Base-by-base conservation (phyloP, 2,113 vertebrate species). In the Potamarius usumacintae region DNA sequence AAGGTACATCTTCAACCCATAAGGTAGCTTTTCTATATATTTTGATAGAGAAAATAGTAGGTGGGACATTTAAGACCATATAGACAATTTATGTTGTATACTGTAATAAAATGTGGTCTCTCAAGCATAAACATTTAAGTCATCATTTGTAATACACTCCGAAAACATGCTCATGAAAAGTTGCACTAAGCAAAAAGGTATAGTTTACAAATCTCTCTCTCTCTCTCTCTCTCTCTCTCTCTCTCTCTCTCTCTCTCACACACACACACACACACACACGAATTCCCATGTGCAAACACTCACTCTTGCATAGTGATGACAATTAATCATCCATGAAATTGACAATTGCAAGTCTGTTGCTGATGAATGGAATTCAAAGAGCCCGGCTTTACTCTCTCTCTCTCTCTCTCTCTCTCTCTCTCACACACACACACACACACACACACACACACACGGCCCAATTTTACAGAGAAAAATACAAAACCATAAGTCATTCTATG, bases 271-370 rank as follows among this genome's bases (percentile, higher is more conserved):
- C 82, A 65, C 53, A 78, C 53, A 89, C 92, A 92, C 89, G 91
- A 91, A 94, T 91, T 92, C 90, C 90, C 89, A 82, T 27, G 53
- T 81, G 55, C n/a, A 81, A 71, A 88, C 91, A 91, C 90, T 92
- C 93, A 93, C 91, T 92, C 91, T 91, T 82, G 77, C 67, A 67
- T 84, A 92, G 92, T 94, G 94, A 95, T 95, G 92, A 93, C 93
- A 93, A 95, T 94, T 94, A 94, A 95, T 95, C 95, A 95, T 93
- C 93, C 95, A 92, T 95, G 95, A 95, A 95, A 96, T 95, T 96
- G 94, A 95, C 95, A 95, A 95, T 94, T 82, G 93, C 91, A 81
- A 92, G 92, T 91, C 90, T 91, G 89, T 90, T 92, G 84, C 88
- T 88, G 92, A 90, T 90, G 90, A 94, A 92, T 90, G 88, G 90